phyloP scores from a whole-genome alignment of 2,888 invertebrate genomes.

The Agrotis ipsilon region DNA sequence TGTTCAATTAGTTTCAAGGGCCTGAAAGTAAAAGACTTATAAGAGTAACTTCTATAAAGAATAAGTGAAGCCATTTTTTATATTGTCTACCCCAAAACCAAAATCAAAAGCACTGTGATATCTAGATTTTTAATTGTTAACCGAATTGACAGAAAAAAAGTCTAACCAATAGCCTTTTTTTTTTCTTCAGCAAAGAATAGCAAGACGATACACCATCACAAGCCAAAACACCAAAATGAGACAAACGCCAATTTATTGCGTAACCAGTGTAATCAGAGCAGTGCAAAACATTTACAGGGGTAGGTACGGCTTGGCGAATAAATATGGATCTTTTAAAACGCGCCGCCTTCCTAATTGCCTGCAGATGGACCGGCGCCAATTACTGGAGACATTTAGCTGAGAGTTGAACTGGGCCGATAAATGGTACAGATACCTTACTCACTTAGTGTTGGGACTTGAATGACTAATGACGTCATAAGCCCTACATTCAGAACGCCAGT shows the following conservation, averaged over 20 bases:
- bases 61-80: too few species aligned
- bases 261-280: constrained; percentile 75
- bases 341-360: constrained; percentile 86
- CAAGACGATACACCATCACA: constrained; percentile 17
- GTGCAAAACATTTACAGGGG: constrained; percentile 73
- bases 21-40: too few species aligned
- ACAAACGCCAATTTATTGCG: constrained; percentile 66
- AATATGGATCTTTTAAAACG: constrained; percentile 89
- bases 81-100: not conserved
- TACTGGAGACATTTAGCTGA: constrained; percentile 82
- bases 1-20: too few species aligned
- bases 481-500: constrained; percentile 42
- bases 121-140: not conserved
- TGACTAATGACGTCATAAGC: constrained; percentile 76
- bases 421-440: constrained; percentile 78
- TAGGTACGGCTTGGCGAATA: constrained; percentile 76
- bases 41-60: not conserved
- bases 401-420: constrained; percentile 80
- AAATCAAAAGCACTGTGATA: not conserved
- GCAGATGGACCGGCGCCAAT: constrained; percentile 89
- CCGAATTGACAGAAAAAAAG: not conserved
- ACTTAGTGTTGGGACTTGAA: constrained; percentile 67
- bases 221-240: constrained; percentile 53
- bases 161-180: not conserved
- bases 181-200: not conserved